Base-by-base conservation (phyloP, 2,113 vertebrate species). In the Ageneiosus marmoratus region DNA sequence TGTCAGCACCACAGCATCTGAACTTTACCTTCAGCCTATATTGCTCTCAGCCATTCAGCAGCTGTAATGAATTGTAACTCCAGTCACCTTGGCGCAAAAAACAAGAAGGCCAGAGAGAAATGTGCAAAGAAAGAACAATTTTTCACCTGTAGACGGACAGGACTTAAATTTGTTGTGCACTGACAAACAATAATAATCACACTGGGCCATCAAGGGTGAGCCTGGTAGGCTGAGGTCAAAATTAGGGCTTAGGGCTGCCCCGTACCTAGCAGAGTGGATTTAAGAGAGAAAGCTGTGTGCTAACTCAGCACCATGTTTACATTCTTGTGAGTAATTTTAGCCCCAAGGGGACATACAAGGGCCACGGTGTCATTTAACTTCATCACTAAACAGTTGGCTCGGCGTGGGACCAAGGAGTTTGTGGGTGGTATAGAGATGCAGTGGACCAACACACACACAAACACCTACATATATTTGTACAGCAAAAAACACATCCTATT, bases 281-380 rank as follows among this genome's bases (percentile, higher is more conserved):
- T 80, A 75, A 55, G 18, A 87, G 85, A 90, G 89, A 90, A 88
- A 91, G 85, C 84, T 5, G 84, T 89, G 88, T 91, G 93, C 93
- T 94, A 92, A 93, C 91, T 93, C 91, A 29, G 91, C 91, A 92
- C 88, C 92, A 86, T 94, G 92, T 94, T 94, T 94, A 94, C 93
- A 94, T 93, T 94, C 93, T 92, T 91, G 85, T 86, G 86, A 90
- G 92, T 94, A 94, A 93, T 93, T 94, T 93, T 94, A 93, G 91
- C 91, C 91, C 89, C 90, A 81, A 84, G 76, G 86, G 89, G 80
- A 72, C 55, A 81, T 86, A 82, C 88, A 89, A 87, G 85, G 89
- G 89, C 1, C 80, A 63, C 84, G 83, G 88, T 89, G 90, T 92
- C 88, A 89, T 89, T 90, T 89, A 86, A 87, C 80, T 90, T 88